Evolutionary conservation across 1,140 invertebrate genomes (phyloP).

Genomic region (Rhagoletis zephyria): DNA sequence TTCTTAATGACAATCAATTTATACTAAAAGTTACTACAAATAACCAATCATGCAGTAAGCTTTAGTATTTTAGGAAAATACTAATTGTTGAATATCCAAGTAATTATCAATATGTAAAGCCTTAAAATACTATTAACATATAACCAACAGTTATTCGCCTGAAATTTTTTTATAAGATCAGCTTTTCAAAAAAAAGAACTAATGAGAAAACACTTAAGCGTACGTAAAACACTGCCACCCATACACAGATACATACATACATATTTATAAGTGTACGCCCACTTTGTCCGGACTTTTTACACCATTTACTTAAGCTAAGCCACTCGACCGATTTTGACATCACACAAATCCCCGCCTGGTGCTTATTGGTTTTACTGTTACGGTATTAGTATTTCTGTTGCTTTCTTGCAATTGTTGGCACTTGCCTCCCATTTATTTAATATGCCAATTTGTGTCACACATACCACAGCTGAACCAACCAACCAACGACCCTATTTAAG

Average conservation of each 20-base stretch:
- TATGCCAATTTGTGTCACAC: slow-evolving; percentile 49
- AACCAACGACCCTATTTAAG: not conserved
- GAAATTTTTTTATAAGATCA: no score
- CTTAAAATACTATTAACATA: no score
- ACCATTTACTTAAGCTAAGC: slow-evolving; percentile 25
- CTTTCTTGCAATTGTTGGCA: not conserved
- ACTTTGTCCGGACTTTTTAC: not conserved
- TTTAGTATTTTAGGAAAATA: no score
- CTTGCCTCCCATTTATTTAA: slow-evolving; percentile 51
- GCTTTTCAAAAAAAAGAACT: no score
- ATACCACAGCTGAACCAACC: slow-evolving; percentile 15
- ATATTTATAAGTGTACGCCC: not conserved
- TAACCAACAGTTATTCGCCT: no score
- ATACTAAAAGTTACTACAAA: no score
- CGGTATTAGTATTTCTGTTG: not conserved
- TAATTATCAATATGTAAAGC: no score
- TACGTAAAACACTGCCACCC: not conserved
- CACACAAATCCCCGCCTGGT: not conserved
- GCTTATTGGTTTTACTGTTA: slow-evolving; percentile 19
- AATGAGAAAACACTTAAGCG: no score
- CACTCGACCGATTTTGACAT: slow-evolving; percentile 27
- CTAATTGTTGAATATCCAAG: no score
- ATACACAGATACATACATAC: not conserved
- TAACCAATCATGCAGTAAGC: no score
- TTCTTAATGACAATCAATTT: no score